Evolutionary conservation across 1,140 invertebrate genomes (phyloP), one percentile per base, ranked within the genome.

Genomic region (Babylonia areolata): DNA sequence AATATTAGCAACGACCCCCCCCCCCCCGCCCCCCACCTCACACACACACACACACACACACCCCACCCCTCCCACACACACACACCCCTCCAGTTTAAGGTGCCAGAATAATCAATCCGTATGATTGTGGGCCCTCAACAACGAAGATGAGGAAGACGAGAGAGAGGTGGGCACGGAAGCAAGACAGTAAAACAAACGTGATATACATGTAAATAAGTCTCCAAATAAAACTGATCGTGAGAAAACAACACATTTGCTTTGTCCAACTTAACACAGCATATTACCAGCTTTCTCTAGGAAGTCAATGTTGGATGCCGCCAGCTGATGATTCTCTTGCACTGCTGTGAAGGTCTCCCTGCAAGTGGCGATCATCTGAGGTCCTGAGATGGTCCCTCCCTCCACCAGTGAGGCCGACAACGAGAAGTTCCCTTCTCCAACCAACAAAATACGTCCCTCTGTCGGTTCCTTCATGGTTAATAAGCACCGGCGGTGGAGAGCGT

Each of bases 371-470:
- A 94, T 87, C 33, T 90, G 86, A 17, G 86, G 82, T 58, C 79
- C 71, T 15, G 75, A 69, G 31, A 88, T 71, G 88, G 84, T 81
- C 20, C 37, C 23, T 28, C 86, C 88, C 71, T 91, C 88, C 46
- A 93, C 46, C 75, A 96, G 91, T n/a, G 93, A 93, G 35, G 94
- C 91, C 46, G 95, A 91, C 91, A 96, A 95, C 23, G 95, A 96
- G 92, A 96, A 96, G 91, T 96, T 95, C 0, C 95, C 95, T 91
- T 96, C 95, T 51, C 95, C 95, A 78, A 96, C 92, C 20, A 96
- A 88, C 39, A 94, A 85, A 37, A 92, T 84, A 0, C 82, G 39
- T 15, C 91, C 92, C n/a, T 86, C 77, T 9, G 84, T 46, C 73
- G 85, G 77, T 33, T 28, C 28, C 71, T 90, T 87, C 90, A 85